Evolutionary conservation across 2,113 vertebrate species (phyloP).

Genomic region (Thalassoma bifasciatum): DNA sequence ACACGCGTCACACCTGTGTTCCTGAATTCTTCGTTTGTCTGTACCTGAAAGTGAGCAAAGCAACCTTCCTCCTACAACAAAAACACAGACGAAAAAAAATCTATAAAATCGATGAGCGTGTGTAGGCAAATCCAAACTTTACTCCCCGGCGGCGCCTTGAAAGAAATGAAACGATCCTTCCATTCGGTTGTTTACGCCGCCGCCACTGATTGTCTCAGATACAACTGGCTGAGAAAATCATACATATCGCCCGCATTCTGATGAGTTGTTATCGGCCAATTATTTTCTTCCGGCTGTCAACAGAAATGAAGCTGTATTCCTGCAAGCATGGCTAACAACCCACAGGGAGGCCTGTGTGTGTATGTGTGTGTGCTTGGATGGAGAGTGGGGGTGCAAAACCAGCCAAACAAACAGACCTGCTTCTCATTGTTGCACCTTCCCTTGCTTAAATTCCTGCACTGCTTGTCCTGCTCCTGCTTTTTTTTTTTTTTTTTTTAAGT

Average conservation of each 20-base stretch:
- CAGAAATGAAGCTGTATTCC: conserved; percentile 77
- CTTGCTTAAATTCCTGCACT: conserved; percentile 34
- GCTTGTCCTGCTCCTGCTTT: not conserved
- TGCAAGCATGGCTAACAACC: conserved; percentile 74
- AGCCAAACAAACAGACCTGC: conserved; percentile 59
- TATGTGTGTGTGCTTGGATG: conserved; percentile 12
- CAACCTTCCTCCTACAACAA: not conserved
- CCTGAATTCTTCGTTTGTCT: not conserved
- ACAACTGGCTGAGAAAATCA: conserved; percentile 65
- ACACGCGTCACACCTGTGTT: not conserved
- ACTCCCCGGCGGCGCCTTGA: conserved; percentile 24
- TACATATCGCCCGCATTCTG: conserved; percentile 74
- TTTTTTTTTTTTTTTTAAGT: conserved; percentile 12
- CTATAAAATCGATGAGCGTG: conserved; percentile 30
- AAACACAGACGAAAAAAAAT: conserved; percentile 24
- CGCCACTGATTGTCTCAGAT: conserved; percentile 62
- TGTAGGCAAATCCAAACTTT: conserved; percentile 56
- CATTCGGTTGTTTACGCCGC: conserved; percentile 59
- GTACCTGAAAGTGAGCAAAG: conserved; percentile 12
- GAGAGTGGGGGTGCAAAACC: conserved; percentile 23
- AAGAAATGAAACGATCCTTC: conserved; percentile 52
- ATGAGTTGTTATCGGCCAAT: conserved; percentile 77
- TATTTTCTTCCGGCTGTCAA: conserved; percentile 76
- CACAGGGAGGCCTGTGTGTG: conserved; percentile 68
- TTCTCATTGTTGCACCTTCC: not conserved